These are phyloP conservation scores for Pachyramphus minor DNA, from an alignment of 2,113 vertebrate species.

Conservation along the genomic window DNA sequence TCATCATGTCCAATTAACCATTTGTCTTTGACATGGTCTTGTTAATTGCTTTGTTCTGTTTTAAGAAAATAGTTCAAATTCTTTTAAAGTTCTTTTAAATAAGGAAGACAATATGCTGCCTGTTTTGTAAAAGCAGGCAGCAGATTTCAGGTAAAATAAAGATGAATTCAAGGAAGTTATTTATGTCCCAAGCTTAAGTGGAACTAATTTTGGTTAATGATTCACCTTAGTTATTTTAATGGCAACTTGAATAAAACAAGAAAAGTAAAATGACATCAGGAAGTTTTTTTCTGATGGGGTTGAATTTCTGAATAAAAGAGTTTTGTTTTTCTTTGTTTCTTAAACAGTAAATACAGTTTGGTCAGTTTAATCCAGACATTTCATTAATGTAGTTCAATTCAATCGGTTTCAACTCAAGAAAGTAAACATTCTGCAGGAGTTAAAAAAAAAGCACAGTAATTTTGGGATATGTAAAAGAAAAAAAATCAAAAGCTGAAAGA, in stretches of 20 bases:
- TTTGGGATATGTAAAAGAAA: background rate
- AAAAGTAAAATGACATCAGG: background rate
- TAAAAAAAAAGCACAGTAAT: background rate
- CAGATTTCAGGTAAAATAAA: background rate
- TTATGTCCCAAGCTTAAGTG: background rate
- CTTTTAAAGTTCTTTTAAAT: background rate
- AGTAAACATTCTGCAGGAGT: background rate
- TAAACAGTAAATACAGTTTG: background rate
- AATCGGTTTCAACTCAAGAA: background rate
- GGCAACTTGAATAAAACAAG: background rate
- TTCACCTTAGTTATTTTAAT: background rate
- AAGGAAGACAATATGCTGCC: background rate
- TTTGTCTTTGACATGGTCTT: slow-evolving; percentile 11
- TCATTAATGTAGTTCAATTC: background rate
- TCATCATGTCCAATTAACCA: background rate
- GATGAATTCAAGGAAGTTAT: background rate
- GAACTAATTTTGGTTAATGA: background rate
- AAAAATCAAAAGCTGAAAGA: background rate
- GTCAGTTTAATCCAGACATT: background rate
- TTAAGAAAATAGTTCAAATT: background rate
- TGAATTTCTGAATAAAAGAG: background rate
- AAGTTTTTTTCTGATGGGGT: background rate
- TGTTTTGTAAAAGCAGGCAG: background rate
- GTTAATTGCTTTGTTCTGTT: slow-evolving; percentile 27
- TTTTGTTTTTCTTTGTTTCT: background rate